These are phyloP conservation scores for Hetaerina titia DNA, from an alignment of 2,888 invertebrate genomes.

Conservation along the genomic window DNA sequence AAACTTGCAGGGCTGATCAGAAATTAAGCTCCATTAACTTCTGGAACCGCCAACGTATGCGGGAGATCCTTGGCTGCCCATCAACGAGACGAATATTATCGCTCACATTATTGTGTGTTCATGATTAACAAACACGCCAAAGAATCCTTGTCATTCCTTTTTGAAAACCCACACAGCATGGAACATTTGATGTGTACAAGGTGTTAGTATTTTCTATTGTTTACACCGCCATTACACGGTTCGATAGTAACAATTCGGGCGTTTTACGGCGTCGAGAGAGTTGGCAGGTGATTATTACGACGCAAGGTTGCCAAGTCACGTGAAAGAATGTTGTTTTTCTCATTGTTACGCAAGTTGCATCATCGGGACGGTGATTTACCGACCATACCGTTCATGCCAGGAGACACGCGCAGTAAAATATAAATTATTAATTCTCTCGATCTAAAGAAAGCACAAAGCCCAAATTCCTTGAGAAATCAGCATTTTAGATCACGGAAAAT, in stretches of 20 bases:
- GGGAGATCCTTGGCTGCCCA: no score
- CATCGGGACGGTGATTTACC: neutral
- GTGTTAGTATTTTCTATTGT: neutral
- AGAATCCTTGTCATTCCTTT: no score
- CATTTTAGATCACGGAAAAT: neutral
- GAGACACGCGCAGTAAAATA: neutral
- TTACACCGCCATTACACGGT: neutral
- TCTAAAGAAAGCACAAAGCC: neutral
- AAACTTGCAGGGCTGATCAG: no score
- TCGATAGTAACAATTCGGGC: neutral
- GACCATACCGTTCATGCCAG: neutral
- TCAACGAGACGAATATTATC: no score
- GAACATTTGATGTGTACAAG: neutral
- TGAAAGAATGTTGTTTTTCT: neutral
- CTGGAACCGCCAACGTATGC: no score
- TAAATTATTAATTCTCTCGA: neutral
- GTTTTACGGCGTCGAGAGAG: neutral
- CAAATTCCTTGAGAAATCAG: neutral
- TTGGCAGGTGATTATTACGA: constrained; percentile 20
- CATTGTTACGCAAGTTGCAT: neutral
- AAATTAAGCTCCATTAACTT: no score
- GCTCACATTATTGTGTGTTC: no score
- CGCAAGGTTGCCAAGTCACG: constrained; percentile 7
- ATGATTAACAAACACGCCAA: no score
- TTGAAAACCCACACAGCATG: neutral